Conservation (phyloP, 2,888 invertebrate genomes). For the Azorinus chamasolen region DNA sequence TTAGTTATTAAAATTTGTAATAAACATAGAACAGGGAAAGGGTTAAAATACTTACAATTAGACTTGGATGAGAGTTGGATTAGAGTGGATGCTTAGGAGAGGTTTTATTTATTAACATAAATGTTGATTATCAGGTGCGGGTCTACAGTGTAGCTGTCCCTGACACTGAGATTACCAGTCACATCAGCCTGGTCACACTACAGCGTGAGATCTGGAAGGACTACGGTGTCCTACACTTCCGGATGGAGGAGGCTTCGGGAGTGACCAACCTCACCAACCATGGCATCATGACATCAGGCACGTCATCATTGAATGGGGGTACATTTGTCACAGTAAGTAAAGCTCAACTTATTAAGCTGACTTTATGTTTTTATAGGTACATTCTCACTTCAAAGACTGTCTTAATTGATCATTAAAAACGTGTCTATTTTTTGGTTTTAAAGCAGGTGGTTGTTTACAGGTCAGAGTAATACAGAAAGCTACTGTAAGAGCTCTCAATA, state of each 20-base stretch:
- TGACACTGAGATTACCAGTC: slow-evolving; percentile 51
- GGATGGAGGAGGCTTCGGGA: slow-evolving; percentile 56
- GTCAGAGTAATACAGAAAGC: too few relatives aligned
- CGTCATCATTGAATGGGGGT: slow-evolving; percentile 43
- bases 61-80: too few relatives aligned
- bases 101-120: too few relatives aligned
- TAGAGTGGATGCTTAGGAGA: too few relatives aligned
- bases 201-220: slow-evolving; percentile 54
- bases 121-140: slow-evolving; percentile 40
- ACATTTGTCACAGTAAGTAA: slow-evolving; percentile 51
- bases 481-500: too few relatives aligned
- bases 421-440: not conserved
- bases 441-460: too few relatives aligned
- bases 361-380: not conserved
- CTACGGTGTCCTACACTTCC: slow-evolving; percentile 59
- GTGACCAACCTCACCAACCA: slow-evolving; percentile 49
- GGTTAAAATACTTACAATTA: too few relatives aligned
- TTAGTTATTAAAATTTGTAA: too few relatives aligned
- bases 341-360: not conserved
- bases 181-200: slow-evolving; percentile 54
- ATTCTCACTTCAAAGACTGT: not conserved
- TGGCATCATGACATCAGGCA: slow-evolving; percentile 25
- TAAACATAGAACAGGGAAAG: too few relatives aligned
- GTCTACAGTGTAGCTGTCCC: slow-evolving; percentile 57
- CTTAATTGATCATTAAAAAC: not conserved